Evolutionary conservation across 2,113 vertebrate species (phyloP), one percentile per base, ranked within the genome.

Genomic region (Ivindomyrus marchei): DNA sequence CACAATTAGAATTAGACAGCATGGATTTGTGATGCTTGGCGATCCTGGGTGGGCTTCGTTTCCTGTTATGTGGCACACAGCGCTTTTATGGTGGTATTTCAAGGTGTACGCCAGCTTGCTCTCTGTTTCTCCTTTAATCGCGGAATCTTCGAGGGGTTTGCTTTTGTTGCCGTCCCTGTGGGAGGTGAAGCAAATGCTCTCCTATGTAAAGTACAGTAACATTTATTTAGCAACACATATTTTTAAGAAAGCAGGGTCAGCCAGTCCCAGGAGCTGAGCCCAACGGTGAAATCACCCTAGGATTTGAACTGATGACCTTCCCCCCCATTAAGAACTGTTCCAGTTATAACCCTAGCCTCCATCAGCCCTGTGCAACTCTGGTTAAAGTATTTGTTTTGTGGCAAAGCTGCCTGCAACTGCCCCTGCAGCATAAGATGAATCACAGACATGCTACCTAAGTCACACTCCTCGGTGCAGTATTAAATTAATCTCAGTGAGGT

Each of bases 401-500:
- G 27, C 85, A 31, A 53, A 52, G 50, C 56, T 62, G 21, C 15
- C 53, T 62, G 87, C 27, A 45, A 62, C 56, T 66, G 36, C 9
- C 36, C 6, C 19, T 53, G 9, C 56, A 66, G 56, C 19, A 46
- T 46, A 62, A 88, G 39, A 39, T 45, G 21, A 66, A 88, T 62
- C 56, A 0, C 52, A 88, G 36, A 62, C 17, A 15, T 24, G 39
- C 36, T 62, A 46, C 36, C 87, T 62, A 87, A 46, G 46, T 47
- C 17, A 85, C 17, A 4, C 50, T 91, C n/a, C 86, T 92, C 90
- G 89, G 42, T 31, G 19, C 87, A 88, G 36, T 46, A 42, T 62
- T 19, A 46, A 87, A 42, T 62, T 19, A 46, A 87, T 87, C n/a
- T 66, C 87, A 47, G 53, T 39, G 42, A 17, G 36, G 19, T 88